phyloP scores from a whole-genome alignment of 2,797 vertebrate species.

The Trichosurus vulpecula region DNA sequence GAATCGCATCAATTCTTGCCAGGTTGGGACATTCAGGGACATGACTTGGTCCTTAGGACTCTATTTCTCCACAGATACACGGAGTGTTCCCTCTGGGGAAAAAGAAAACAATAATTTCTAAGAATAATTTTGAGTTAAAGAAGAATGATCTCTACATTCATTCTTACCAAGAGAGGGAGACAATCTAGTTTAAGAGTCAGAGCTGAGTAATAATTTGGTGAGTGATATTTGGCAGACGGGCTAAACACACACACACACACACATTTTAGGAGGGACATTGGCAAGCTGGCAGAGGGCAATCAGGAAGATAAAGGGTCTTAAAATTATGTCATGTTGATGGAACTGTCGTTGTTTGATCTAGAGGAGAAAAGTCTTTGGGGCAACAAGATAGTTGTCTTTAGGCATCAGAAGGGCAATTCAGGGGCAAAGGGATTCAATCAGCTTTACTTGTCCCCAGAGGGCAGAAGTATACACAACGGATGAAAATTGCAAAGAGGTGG shows the following conservation, averaged over 20 bases:
- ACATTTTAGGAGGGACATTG: background rate
- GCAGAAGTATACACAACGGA: background rate
- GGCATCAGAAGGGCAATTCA: background rate
- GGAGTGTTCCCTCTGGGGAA: background rate
- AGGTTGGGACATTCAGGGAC: background rate
- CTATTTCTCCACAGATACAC: background rate
- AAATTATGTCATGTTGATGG: background rate
- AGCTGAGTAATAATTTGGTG: background rate
- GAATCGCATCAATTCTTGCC: conserved; percentile 13
- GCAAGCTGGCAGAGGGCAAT: background rate
- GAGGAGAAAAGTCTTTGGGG: background rate
- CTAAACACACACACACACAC: background rate
- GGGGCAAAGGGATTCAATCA: background rate
- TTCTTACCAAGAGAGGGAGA: background rate
- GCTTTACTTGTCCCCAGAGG: background rate
- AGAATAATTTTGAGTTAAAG: conserved; percentile 26
- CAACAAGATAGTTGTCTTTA: background rate
- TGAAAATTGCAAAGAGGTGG: background rate
- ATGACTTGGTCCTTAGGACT: background rate
- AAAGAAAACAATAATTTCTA: background rate
- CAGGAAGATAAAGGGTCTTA: background rate
- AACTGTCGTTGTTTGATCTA: background rate
- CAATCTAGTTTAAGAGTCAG: background rate
- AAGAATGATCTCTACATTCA: background rate
- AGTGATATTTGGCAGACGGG: background rate